phyloP scores from a whole-genome alignment of 2,888 invertebrate species.

The Dusona sp. region DNA sequence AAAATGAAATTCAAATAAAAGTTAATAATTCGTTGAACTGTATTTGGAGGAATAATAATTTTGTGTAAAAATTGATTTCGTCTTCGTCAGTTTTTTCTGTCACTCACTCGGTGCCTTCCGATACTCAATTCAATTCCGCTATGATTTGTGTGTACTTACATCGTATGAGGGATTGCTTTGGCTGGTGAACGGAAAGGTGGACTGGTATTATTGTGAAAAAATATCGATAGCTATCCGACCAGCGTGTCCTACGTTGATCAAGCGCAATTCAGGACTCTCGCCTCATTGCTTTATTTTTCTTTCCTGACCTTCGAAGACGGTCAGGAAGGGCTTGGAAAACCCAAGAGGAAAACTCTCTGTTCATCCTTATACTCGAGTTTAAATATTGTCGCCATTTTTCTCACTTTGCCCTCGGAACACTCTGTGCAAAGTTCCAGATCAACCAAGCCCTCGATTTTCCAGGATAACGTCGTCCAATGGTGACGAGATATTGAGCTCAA shows the following conservation, averaged over 20 bases:
- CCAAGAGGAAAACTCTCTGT: neutral
- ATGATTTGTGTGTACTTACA: neutral
- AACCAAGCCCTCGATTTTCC: neutral
- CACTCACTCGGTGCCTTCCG: neutral
- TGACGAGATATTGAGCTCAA: neutral
- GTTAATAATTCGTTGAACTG: neutral
- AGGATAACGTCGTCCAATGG: neutral
- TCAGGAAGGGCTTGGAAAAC: neutral
- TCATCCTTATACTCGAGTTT: neutral
- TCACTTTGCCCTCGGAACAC: neutral
- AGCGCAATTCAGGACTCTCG: neutral
- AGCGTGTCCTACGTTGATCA: neutral
- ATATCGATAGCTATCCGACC: neutral
- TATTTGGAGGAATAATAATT: neutral
- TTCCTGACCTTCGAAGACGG: neutral
- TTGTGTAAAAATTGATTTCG: neutral
- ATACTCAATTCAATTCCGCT: neutral
- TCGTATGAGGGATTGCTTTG: constrained; percentile 1
- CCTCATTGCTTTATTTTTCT: neutral
- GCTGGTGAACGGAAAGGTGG: neutral
- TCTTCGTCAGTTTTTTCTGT: neutral
- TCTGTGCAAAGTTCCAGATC: neutral
- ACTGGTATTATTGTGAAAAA: neutral
- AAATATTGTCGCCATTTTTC: neutral
- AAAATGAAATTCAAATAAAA: neutral